Percentiles rank a stretch among this genome's conserved stretches.
Conservation (phyloP, 1,140 invertebrate species). For the Thaumetopoea pityocampa region DNA sequence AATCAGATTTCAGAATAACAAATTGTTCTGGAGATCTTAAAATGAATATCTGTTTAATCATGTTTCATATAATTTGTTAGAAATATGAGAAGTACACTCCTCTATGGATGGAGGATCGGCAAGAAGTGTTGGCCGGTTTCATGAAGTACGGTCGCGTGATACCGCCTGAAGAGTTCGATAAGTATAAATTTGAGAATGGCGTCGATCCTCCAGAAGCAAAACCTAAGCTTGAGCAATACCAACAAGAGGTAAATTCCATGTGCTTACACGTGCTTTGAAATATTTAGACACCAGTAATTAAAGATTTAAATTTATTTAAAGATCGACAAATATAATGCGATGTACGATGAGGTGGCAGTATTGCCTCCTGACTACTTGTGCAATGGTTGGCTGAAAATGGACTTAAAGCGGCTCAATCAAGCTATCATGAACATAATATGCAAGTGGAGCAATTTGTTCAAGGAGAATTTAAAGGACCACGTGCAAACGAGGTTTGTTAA, state of each 20-base stretch:
- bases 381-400: conserved; percentile 84
- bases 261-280: not conserved
- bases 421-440: conserved; percentile 84
- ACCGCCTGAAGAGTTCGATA: conserved; percentile 77
- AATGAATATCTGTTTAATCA: no score
- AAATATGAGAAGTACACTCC: conserved; percentile 76
- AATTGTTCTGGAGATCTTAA: no score
- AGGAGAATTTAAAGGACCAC: conserved; percentile 84
- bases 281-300: not conserved
- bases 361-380: conserved; percentile 71
- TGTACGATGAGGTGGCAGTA: conserved; percentile 63
- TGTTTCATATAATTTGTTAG: conserved; percentile 27
- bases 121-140: conserved; percentile 81
- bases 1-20: no score
- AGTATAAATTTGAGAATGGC: conserved; percentile 74
- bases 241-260: conserved; percentile 49
- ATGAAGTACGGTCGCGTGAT: conserved; percentile 80
- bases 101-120: conserved; percentile 82
- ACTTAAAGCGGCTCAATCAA: conserved; percentile 84
- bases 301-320: conserved; percentile 24
- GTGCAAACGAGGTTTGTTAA: conserved; percentile 77
- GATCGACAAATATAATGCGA: conserved; percentile 65
- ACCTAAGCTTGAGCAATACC: conserved; percentile 60
- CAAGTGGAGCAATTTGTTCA: conserved; percentile 87
- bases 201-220: conserved; percentile 65